Conservation (phyloP, 2,113 vertebrate species). For the Limnothrissa miodon region DNA sequence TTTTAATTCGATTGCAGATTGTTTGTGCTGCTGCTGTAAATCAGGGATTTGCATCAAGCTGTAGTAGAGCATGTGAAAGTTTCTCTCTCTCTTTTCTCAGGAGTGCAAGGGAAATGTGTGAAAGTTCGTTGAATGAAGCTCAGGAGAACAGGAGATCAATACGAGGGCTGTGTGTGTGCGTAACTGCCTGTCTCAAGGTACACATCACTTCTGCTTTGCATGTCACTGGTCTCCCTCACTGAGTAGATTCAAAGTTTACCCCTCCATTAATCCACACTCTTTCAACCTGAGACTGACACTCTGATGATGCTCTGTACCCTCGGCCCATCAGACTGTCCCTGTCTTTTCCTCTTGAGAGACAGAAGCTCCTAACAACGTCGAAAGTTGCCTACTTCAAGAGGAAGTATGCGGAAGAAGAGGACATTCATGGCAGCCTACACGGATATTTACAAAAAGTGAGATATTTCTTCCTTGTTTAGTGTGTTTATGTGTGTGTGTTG, state of each 20-base stretch:
- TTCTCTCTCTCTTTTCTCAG: slow-evolving; percentile 26
- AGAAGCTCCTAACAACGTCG: slow-evolving; percentile 90
- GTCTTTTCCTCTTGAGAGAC: slow-evolving; percentile 55
- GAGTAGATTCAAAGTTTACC: background rate
- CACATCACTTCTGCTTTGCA: background rate
- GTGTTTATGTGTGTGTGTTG: background rate
- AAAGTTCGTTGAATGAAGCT: slow-evolving; percentile 39
- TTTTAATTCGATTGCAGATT: background rate
- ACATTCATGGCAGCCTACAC: slow-evolving; percentile 89
- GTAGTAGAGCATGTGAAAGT: background rate
- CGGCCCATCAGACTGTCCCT: slow-evolving; percentile 18
- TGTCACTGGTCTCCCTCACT: background rate
- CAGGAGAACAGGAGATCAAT: slow-evolving; percentile 46
- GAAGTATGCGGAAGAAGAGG: slow-evolving; percentile 99
- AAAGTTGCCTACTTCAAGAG: slow-evolving; percentile 99
- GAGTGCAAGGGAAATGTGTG: slow-evolving; percentile 55
- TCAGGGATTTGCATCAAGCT: background rate
- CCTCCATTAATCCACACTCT: background rate
- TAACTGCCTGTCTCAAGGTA: slow-evolving; percentile 54
- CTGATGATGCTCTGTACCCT: background rate
- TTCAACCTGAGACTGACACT: background rate
- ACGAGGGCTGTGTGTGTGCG: slow-evolving; percentile 42
- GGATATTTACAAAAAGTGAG: slow-evolving; percentile 96
- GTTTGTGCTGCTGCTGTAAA: background rate
- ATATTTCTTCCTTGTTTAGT: background rate